These are phyloP conservation scores for Xylota segnis DNA, from an alignment of 2,888 invertebrate genomes.

Conservation along the genomic window DNA sequence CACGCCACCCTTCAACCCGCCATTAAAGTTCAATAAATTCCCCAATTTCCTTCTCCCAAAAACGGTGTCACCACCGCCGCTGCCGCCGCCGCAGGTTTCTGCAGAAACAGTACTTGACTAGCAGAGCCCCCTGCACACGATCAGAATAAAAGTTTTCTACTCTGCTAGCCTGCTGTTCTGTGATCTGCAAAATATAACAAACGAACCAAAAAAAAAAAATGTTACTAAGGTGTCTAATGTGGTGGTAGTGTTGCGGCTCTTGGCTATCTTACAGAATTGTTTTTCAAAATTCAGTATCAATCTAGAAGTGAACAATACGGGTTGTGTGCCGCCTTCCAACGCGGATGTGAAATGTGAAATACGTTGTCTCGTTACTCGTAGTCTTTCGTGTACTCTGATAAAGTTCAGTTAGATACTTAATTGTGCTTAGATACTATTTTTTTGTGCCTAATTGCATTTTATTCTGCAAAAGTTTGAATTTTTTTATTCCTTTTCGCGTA, in stretches of 20 bases:
- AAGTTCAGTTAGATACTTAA: slow-evolving; percentile 55
- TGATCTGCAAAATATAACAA: slow-evolving; percentile 57
- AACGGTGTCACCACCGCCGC: slow-evolving; percentile 8
- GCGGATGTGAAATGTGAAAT: slow-evolving; percentile 67
- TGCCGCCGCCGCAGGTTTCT: slow-evolving; percentile 33
- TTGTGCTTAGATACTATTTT: slow-evolving; percentile 41
- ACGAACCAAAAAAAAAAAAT: no score
- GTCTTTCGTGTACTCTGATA: slow-evolving; percentile 47
- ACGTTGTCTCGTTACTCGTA: slow-evolving; percentile 64
- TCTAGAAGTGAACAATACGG: slow-evolving; percentile 71
- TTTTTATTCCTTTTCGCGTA: neutral
- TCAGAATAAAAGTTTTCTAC: slow-evolving; percentile 34
- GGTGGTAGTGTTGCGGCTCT: no score
- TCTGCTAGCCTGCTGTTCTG: neutral
- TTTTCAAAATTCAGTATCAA: slow-evolving; percentile 70
- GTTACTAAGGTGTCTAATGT: slow-evolving; percentile 64
- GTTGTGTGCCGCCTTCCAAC: slow-evolving; percentile 61
- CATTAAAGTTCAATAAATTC: slow-evolving; percentile 24
- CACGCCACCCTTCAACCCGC: slow-evolving; percentile 28
- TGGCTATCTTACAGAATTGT: slow-evolving; percentile 64
- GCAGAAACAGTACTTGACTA: slow-evolving; percentile 29
- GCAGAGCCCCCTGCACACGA: slow-evolving; percentile 62
- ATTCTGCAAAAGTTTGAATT: neutral
- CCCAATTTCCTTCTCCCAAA: slow-evolving; percentile 14
- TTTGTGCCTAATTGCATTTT: slow-evolving; percentile 15